These are phyloP conservation scores for Mus caroli DNA, from an alignment of 2,797 vertebrate species.

Conservation along the genomic window DNA sequence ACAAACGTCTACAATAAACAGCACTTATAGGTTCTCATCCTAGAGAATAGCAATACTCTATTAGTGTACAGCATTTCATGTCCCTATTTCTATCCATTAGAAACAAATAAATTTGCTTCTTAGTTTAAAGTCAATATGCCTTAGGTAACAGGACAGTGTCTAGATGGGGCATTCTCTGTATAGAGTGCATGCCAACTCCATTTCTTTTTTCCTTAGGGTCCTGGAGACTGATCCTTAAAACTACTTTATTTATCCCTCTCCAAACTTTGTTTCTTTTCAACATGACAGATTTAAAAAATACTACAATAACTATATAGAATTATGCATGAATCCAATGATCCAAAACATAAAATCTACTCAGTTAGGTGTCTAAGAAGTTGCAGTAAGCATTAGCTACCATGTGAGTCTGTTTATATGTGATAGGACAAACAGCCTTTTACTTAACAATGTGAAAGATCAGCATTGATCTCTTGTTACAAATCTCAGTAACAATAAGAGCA, in stretches of 20 bases:
- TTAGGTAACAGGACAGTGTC: not conserved
- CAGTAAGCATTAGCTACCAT: not conserved
- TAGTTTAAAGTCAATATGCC: not conserved
- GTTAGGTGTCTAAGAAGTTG: not conserved
- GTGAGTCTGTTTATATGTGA: not conserved
- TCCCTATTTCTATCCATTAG: not conserved
- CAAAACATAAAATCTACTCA: not conserved
- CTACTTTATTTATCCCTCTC: not conserved
- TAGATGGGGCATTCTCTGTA: not conserved
- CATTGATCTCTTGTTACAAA: too few relatives aligned
- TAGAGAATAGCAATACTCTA: not conserved
- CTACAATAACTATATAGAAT: not conserved
- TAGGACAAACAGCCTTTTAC: not conserved
- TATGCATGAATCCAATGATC: not conserved
- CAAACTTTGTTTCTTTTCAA: not conserved
- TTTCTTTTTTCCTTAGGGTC: not conserved
- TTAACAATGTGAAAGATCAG: not conserved
- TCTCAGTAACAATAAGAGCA: not conserved
- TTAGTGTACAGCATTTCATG: not conserved
- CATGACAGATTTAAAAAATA: not conserved
- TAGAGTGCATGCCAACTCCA: not conserved
- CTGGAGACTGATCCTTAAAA: accelerated
- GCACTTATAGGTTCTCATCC: not conserved
- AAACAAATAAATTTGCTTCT: not conserved
- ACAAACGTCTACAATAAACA: not conserved